Evolutionary conservation across 2,888 invertebrate species (phyloP).

Genomic region (Miltochrista miniata): DNA sequence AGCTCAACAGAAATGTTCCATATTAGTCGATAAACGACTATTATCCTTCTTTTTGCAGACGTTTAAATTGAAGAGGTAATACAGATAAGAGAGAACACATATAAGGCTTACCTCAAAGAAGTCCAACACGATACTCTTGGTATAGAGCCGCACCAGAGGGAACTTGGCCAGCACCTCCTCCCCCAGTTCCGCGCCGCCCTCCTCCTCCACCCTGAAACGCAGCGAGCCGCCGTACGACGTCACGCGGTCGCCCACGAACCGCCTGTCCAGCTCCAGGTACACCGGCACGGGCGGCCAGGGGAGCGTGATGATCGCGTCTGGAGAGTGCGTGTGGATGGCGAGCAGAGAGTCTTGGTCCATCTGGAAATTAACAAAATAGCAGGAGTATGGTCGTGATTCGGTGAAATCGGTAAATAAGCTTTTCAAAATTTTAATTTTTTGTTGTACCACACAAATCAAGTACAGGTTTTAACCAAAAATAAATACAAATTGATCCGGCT

Average conservation of each 20-base stretch:
- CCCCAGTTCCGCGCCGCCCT: slow-evolving; percentile 82
- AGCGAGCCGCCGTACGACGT: slow-evolving; percentile 96
- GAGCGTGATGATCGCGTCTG: slow-evolving; percentile 66
- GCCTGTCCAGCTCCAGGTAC: slow-evolving; percentile 92
- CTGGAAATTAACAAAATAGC: slow-evolving; percentile 31
- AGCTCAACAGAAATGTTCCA: no score
- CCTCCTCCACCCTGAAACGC: slow-evolving; percentile 89
- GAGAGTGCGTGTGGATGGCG: slow-evolving; percentile 66
- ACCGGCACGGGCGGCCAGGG: slow-evolving; percentile 85
- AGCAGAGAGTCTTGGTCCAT: slow-evolving; percentile 69
- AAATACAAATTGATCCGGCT: neutral
- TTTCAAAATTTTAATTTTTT: no score
- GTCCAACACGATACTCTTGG: slow-evolving; percentile 89
- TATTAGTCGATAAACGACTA: no score
- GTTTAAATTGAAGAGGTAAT: no score
- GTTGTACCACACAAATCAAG: no score
- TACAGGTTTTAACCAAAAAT: no score
- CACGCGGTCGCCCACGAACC: slow-evolving; percentile 93
- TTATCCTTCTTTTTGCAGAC: no score
- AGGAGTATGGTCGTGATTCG: no score
- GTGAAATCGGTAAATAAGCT: no score
- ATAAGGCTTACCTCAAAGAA: slow-evolving; percentile 81
- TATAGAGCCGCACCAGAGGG: slow-evolving; percentile 93
- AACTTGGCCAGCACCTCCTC: slow-evolving; percentile 84
- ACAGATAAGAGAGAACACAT: no score